Evolutionary conservation across 2,888 invertebrate species (phyloP), one percentile per base, ranked within the genome.

Genomic region (Andrena hattorfiana): DNA sequence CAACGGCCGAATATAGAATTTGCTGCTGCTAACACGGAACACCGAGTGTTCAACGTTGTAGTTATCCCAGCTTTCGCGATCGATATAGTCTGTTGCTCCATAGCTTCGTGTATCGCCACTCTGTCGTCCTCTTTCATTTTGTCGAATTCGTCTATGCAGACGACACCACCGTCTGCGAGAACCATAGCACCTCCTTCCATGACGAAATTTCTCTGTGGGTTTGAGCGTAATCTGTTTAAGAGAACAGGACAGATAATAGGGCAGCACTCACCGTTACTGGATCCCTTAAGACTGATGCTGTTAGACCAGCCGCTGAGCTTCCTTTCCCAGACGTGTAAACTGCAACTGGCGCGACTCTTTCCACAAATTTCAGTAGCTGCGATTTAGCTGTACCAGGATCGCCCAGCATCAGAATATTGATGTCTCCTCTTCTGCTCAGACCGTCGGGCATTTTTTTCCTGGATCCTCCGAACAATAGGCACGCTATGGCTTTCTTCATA

Each of bases 121-220:
- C 99, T 95, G 94, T 99, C 99, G 93, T 99, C 99, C 94, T 99
- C 99, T 73, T 98, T 96, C 99, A 99, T 99, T 95, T 99, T 99
- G 94, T 99, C 99, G 94, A 99, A 99, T 94, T 99, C 99, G 94
- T 99, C 99, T 93, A 99, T 99, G 94, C 99, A 99, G 0, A 99
- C 99, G 1, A 99, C 99, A 35, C 99, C 99, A 3, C 99, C 99
- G 94, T 99, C 99, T 0, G 99, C 99, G 51, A 99, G 95, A 30
- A 99, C 99, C 99, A 99, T 99, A 0, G 99, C 99, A 10, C 99
- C 99, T 13, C 99, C 99, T 95, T 99, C 99, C 98, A 99, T 98
- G 4, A 99, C 97, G 94, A 99, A 99, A 94, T 98, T 99, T 62
- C 98, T 96, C 98, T 98, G 92, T 16, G 75, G 78, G 2, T 26